Evolutionary conservation across 2,888 invertebrate species (phyloP), one percentile per base, ranked within the genome.

Genomic region (Drosophila suboccidentalis): DNA sequence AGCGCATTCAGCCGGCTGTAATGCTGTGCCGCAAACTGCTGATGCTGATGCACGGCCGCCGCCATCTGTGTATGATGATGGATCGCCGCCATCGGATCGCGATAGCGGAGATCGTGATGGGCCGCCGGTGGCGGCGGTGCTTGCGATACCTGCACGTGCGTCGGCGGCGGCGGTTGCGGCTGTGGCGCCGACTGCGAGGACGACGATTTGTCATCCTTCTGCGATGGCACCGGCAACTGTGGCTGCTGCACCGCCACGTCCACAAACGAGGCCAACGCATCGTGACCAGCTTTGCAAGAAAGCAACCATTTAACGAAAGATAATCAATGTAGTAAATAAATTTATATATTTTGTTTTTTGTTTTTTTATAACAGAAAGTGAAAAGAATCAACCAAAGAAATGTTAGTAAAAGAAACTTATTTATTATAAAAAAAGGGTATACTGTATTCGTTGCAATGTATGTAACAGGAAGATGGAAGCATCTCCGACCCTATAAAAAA

Each of bases 241-340:
- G 97, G 97, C 88, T 98, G 98, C 81, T 97, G 96, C 1, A 97
- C 97, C n/a, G 98, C 98, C 13, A 97, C 97, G 91, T 98, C 97
- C 9, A 98, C 98, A 59, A 98, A 93, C 55, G 97, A 97, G 36
- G 96, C 96, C 90, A 98, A 95, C 1, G 97, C 97, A 92, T 98
- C 98, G 92, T 97, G 96, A 17, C 96, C 96, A 91, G 87, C 91
- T 92, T 44, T n/a, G n/a, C n/a, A 46, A 3, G 5, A 1, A 10
- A 5, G 2, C 0, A 38, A n/a, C 0, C 1, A 13, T 0, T 6
- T 19, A 3, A 19, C 2, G 8, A 6, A 13, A 22, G 15, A 41
- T 17, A 17, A 41, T 3, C 17, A 8, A 9, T 10, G 4, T 41
- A 38, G 38, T 15, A n/a, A 4, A 5, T 5, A 5, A 26, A 26